Percentiles rank a stretch among this genome's conserved stretches.
phyloP scores from a whole-genome alignment of 2,797 vertebrate species.

The Protosalanx chinensis region DNA sequence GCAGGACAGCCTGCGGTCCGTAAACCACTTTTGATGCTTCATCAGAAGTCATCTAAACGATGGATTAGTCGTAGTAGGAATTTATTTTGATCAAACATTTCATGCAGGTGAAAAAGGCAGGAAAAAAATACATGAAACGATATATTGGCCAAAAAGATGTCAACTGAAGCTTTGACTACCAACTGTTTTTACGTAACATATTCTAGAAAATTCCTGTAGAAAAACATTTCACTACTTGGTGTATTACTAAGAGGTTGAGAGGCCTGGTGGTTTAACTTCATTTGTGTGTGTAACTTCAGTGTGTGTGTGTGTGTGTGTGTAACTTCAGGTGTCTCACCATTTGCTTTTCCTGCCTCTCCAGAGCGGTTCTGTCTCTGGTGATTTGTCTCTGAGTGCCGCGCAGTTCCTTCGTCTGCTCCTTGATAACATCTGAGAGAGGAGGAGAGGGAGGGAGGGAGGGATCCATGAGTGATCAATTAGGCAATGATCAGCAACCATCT shows the following conservation, averaged over 20 bases:
- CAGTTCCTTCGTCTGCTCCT: slow-evolving; percentile 91
- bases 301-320: slow-evolving; percentile 10
- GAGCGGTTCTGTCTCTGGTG: slow-evolving; percentile 87
- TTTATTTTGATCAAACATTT: too few relatives aligned
- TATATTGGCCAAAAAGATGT: too few relatives aligned
- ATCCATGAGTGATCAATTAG: too few relatives aligned
- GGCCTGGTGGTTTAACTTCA: too few relatives aligned
- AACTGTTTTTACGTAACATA: too few relatives aligned
- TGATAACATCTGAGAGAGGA: slow-evolving; percentile 85
- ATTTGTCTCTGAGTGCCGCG: slow-evolving; percentile 95
- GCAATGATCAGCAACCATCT: too few relatives aligned
- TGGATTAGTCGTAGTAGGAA: background rate
- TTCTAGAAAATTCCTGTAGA: too few relatives aligned
- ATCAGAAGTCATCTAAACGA: slow-evolving; percentile 1
- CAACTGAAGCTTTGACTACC: too few relatives aligned
- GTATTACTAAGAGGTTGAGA: background rate
- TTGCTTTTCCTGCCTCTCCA: slow-evolving; percentile 97
- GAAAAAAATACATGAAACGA: too few relatives aligned
- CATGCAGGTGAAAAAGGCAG: too few relatives aligned
- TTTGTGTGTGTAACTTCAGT: too few relatives aligned
- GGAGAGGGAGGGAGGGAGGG: slow-evolving; percentile 13
- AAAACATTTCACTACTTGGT: too few relatives aligned
- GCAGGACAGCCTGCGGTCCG: slow-evolving; percentile 6
- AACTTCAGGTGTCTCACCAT: slow-evolving; percentile 76
- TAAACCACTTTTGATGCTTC: background rate